A percentile compares a stretch with the other conserved stretches of the same genome.
phyloP scores from a whole-genome alignment of 2,888 invertebrate species.

The Phlogophora meticulosa region DNA sequence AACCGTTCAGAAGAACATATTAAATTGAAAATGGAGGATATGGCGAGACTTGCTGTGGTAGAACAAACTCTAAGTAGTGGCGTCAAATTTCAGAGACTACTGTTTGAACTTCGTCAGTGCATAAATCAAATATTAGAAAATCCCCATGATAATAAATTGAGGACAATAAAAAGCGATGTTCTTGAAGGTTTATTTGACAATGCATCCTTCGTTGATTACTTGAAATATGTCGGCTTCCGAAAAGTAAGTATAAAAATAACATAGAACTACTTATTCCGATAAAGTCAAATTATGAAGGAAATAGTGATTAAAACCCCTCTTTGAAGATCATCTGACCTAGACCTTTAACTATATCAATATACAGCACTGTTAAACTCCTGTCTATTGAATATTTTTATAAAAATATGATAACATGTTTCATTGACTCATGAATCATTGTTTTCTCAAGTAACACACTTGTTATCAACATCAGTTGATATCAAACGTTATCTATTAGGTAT shows the following conservation, averaged over 20 bases:
- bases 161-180: conserved; percentile 76
- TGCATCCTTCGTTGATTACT: conserved; percentile 79
- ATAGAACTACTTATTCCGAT: neutral
- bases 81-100: conserved; percentile 78
- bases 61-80: conserved; percentile 80
- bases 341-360: no score
- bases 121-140: conserved; percentile 83
- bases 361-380: no score
- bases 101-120: conserved; percentile 78
- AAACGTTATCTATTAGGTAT: neutral
- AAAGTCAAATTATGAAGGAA: neutral
- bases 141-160: conserved; percentile 80
- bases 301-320: conserved; percentile 3
- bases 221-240: conserved; percentile 79
- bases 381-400: neutral
- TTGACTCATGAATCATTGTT: neutral
- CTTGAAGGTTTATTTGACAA: conserved; percentile 73
- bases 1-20: conserved; percentile 51
- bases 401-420: neutral
- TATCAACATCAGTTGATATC: conserved; percentile 20
- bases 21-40: conserved; percentile 83
- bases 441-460: neutral
- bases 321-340: no score
- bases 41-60: conserved; percentile 86
- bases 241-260: conserved; percentile 72